Base-by-base conservation (phyloP, 2,113 vertebrate species). In the Sturnira hondurensis region DNA sequence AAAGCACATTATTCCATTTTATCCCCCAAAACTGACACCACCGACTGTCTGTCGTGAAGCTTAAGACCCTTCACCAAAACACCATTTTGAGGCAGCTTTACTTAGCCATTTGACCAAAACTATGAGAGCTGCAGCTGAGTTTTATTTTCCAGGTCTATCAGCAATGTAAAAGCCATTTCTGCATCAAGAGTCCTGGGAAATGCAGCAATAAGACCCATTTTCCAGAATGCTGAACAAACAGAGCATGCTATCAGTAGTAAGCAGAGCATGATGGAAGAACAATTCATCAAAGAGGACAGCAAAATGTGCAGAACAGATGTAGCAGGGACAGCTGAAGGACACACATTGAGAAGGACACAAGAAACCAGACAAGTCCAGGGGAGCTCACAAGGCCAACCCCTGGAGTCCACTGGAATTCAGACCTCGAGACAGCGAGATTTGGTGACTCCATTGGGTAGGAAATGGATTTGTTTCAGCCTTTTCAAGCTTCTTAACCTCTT, bases 241-340 rank as follows among this genome's bases (percentile, higher is more conserved):
- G 96, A 58, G 81, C 89, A 77, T 0, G 70, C 80, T 54, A 73
- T 96, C 68, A 96, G 97, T 96, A 99, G 98, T 84, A 99, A 99
- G 95, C 97, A 95, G 0, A 61, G 52, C 15, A 98, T 98, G 93
- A 97, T 96, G 0, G 97, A 98, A 54, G 98, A 98, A 97, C 92
- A 97, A 54, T 83, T 94, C 81, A 67, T 93, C 56, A 98, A 98
- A 82, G 98, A 99, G 43, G 98, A 98, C 82, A 97, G 96, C 5
- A 99, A 99, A 76, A 99, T 99, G 90, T 99, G 98, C 96, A 96
- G 98, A 65, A 97, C 98, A 95, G 98, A 98, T 11, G 71, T 78
- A 83, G 92, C 15, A 4, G 80, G 73, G 0, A 50, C 58, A 80
- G 94, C n/a, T 24, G 80, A 54, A 33, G 86, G 43, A 22, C 1